Percentiles rank a stretch among this genome's conserved stretches.
Evolutionary conservation across 2,797 vertebrate species (phyloP).

Genomic region (Enteromius mattozi): DNA sequence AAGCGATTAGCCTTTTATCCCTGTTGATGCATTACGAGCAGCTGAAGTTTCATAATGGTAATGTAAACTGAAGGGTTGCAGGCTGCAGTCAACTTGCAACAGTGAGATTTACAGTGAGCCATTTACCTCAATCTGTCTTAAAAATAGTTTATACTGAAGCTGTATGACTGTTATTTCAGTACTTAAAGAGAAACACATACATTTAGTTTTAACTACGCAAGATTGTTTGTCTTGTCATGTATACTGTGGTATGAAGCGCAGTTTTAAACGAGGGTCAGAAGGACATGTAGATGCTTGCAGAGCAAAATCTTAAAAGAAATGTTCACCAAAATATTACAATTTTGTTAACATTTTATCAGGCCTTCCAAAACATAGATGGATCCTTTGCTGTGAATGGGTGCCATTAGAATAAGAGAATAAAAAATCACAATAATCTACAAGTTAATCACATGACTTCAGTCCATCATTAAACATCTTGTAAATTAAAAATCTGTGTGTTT

Average conservation of each 20-base stretch:
- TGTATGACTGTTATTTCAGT: constrained; percentile 4
- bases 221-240: constrained; percentile 22
- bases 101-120: neutral
- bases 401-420: too few species aligned
- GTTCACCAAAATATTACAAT: neutral
- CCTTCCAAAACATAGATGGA: neutral
- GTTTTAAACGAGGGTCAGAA: neutral
- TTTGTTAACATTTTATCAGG: neutral
- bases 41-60: constrained; percentile 24
- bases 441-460: too few species aligned
- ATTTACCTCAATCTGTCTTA: constrained; percentile 4
- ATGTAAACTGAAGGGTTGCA: constrained; percentile 20
- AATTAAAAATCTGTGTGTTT: too few species aligned
- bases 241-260: neutral
- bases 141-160: constrained; percentile 6
- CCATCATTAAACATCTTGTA: too few species aligned
- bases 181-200: constrained; percentile 4
- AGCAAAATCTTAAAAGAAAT: neutral
- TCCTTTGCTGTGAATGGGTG: too few species aligned
- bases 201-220: neutral
- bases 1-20: constrained; percentile 33
- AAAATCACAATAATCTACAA: too few species aligned
- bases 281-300: neutral
- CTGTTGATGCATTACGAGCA: constrained; percentile 12
- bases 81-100: neutral